phyloP scores from a whole-genome alignment of 1,140 invertebrate genomes.

The Xylocopa sonorina region DNA sequence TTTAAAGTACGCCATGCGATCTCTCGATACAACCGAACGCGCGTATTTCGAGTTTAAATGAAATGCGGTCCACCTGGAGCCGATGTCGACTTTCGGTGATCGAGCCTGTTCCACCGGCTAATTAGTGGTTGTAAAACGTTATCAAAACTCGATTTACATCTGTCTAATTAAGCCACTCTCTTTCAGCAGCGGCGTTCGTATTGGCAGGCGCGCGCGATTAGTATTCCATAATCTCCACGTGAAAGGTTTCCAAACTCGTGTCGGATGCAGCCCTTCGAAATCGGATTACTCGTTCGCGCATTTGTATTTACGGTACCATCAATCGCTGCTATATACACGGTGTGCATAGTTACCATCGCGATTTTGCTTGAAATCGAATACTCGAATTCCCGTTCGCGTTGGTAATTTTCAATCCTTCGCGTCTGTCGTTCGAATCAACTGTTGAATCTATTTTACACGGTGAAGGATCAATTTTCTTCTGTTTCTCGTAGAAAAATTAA shows the following conservation, averaged over 20 bases:
- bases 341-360: background rate
- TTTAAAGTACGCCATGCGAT: background rate
- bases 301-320: slow-evolving; percentile 12
- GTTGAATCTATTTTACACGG: too few relatives aligned
- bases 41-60: background rate
- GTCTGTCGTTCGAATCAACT: too few relatives aligned
- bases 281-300: slow-evolving; percentile 16
- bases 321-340: background rate
- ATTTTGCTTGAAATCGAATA: slow-evolving; percentile 1
- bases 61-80: background rate
- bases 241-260: slow-evolving; percentile 37
- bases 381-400: background rate
- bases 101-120: slow-evolving; percentile 27
- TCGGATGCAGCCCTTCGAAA: slow-evolving; percentile 8
- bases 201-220: slow-evolving; percentile 14
- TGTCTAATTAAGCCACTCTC: slow-evolving; percentile 50
- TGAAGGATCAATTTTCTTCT: too few relatives aligned
- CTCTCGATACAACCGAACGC: background rate
- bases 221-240: slow-evolving; percentile 25
- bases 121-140: slow-evolving; percentile 48
- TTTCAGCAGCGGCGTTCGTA: slow-evolving; percentile 3
- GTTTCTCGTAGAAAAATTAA: too few relatives aligned
- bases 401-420: too few relatives aligned
- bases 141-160: slow-evolving; percentile 62
- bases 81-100: background rate